Evolutionary conservation across 2,888 invertebrate species (phyloP), one percentile per base, ranked within the genome.

Genomic region (Diaperis boleti): DNA sequence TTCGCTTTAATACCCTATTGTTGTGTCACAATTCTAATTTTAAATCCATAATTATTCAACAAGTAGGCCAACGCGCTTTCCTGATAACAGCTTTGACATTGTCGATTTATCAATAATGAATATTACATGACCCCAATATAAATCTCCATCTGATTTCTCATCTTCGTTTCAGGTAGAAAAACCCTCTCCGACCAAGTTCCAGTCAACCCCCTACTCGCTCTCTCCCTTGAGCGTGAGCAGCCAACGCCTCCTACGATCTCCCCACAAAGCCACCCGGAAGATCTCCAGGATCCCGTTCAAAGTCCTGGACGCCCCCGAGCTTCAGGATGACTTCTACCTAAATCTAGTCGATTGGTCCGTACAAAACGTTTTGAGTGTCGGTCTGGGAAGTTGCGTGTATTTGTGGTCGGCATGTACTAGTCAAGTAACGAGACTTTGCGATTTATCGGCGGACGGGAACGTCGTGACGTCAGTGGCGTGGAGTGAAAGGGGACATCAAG

Each of bases 291-390:
- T 98, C 80, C 99, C 99, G 1, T 99, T 98, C 84, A 99, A 99
- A 85, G 92, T 97, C 26, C 84, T 98, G 45, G 97, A 98, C 79
- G 97, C 97, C 1, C 97, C 97, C 2, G 97, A 98, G 82, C 83
- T 98, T 59, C 96, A 98, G 83, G 99, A 99, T 83, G 99, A 99
- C 83, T 99, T 99, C 85, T 98, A 98, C 81, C 83, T 99, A 71
- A 99, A 99, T 83, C 87, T 99, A 66, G 98, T 99, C 26, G 99
- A 99, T 82, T 99, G 99, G 99, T 98, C 98, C 3, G 95, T 97
- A 50, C 96, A 96, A 83, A 99, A 99, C 82, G 96, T 99, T 26
- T 88, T 99, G 64, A 96, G 97, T 79, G 99, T 99, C 1, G 99
- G 98, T 0, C 85, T 99, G 13, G 97, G 97, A 22, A 95, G 95